A percentile compares a stretch with the other conserved stretches of the same genome.
phyloP scores from a whole-genome alignment of 2,113 vertebrate genomes.

The Aptenodytes patagonicus region DNA sequence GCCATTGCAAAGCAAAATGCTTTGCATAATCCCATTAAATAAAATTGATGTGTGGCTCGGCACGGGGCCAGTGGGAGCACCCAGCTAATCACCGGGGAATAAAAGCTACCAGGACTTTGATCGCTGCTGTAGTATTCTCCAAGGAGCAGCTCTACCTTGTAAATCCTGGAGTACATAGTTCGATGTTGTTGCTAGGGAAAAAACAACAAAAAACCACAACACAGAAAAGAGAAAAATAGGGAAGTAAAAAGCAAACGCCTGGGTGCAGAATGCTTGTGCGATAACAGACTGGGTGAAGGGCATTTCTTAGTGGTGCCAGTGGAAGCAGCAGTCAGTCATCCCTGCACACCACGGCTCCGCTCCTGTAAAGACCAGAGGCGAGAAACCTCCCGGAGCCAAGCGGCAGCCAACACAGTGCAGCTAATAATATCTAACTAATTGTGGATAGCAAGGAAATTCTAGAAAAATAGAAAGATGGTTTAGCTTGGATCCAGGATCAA shows the following conservation, averaged over 20 bases:
- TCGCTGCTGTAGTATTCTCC: not conserved
- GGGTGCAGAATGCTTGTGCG: not conserved
- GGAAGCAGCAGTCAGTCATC: not conserved
- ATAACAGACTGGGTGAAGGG: not conserved
- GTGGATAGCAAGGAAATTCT: not conserved
- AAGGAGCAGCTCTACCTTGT: not conserved
- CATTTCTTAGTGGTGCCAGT: not conserved
- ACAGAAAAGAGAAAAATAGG: not conserved
- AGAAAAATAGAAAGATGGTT: not conserved
- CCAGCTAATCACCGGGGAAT: not conserved
- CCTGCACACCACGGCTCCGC: fast-evolving
- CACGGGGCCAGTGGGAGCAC: not conserved
- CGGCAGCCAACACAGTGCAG: fast-evolving
- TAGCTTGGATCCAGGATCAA: not conserved
- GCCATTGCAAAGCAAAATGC: not conserved
- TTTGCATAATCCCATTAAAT: not conserved
- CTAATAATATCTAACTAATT: not conserved
- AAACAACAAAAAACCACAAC: too few species aligned
- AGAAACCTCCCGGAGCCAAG: not conserved
- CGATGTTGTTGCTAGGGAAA: not conserved
- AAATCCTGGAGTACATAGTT: not conserved
- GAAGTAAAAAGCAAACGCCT: not conserved
- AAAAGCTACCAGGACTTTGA: not conserved
- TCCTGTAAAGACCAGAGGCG: not conserved
- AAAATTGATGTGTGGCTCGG: not conserved